These are phyloP conservation scores for Strigamia maritima DNA, from an alignment of 2,888 invertebrate genomes.

Conservation along the genomic window DNA sequence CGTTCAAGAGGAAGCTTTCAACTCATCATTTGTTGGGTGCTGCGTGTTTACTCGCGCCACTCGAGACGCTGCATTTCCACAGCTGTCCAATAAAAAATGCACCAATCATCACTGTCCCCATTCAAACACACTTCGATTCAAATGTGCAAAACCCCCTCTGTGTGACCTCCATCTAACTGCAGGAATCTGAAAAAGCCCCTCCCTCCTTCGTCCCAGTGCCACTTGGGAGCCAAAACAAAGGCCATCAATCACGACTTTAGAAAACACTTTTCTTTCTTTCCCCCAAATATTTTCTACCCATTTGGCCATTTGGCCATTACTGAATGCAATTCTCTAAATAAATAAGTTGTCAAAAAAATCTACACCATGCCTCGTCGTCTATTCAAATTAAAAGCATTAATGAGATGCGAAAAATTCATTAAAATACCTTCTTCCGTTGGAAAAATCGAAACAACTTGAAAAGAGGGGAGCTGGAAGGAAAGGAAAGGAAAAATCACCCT, in stretches of 20 bases:
- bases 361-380: background rate
- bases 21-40: constrained; percentile 2
- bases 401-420: background rate
- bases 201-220: background rate
- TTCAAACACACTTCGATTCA: constrained; percentile 6
- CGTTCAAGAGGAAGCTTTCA: constrained; percentile 6
- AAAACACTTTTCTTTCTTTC: constrained; percentile 3
- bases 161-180: constrained; percentile 11
- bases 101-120: constrained; percentile 19
- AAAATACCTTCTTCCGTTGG: background rate
- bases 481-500: background rate
- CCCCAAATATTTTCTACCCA: background rate
- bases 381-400: background rate
- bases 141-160: constrained; percentile 23
- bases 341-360: background rate
- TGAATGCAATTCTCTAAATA: background rate
- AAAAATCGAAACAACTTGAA: constrained; percentile 1
- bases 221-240: constrained; percentile 6
- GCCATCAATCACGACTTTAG: background rate
- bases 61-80: constrained; percentile 2
- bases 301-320: no score
- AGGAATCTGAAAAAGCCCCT: background rate
- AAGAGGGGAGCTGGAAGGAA: background rate
- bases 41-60: constrained; percentile 18
- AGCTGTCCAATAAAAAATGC: constrained; percentile 23